Evolutionary conservation across 2,113 vertebrate species (phyloP), one percentile per base, ranked within the genome.

Genomic region (Halichoeres trimaculatus): DNA sequence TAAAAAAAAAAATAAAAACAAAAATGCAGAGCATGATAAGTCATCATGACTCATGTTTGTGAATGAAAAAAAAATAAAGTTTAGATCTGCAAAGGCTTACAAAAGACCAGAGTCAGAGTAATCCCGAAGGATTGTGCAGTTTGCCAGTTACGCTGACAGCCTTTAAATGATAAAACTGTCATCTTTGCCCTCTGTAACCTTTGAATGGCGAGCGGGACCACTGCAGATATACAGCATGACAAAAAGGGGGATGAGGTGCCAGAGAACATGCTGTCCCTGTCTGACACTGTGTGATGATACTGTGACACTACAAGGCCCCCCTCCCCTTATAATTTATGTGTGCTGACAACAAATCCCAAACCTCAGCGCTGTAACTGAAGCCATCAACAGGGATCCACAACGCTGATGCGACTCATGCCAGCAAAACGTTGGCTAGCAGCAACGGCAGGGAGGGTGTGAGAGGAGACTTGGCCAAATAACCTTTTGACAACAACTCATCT

Each of bases 231-330:
- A 55, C 14, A n/a, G 58, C 76, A 71, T 52, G 75, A 65, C 71
- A 70, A 10, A 57, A 38, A 30, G 70, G 17, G 16, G 45, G 59
- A 71, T 16, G 20, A 61, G 51, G 22, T 48, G 67, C 62, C 22
- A 40, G 36, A 52, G 48, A 82, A 84, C 75, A 74, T 68, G 75
- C 64, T 74, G 81, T 74, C 77, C 53, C 69, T 64, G 63, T 84
- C 78, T 70, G 34, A 35, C 38, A 51, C 58, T 68, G 40, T n/a
- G 22, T 79, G 69, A 74, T 43, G 50, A 54, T 80, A 53, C 81
- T 48, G 58, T 40, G 47, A 85, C 35, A 56, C n/a, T 63, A 41
- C 55, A 74, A 68, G 43, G 11, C 47, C 45, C 45, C 43, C 16
- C 59, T 16, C 67, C 63, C 61, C 51, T 45, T 14, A 59, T 35